phyloP scores from a whole-genome alignment of 1,140 invertebrate species.

The Ooceraea biroi region DNA sequence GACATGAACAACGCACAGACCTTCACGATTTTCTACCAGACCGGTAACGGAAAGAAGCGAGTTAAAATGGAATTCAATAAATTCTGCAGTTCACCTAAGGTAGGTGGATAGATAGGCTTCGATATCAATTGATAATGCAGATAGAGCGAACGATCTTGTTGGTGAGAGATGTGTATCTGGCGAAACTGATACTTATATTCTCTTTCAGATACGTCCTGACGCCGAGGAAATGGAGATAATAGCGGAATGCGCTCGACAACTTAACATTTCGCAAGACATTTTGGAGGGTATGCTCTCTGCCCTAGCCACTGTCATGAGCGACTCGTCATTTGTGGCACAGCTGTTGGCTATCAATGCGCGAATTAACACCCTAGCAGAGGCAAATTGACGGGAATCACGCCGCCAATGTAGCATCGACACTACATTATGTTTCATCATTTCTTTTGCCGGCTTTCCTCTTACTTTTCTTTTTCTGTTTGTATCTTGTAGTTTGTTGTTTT shows the following conservation, averaged over 20 bases:
- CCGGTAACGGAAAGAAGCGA: slow-evolving; percentile 89
- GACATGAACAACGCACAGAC: slow-evolving; percentile 87
- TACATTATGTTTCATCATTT: slow-evolving; percentile 76
- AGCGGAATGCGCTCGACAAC: slow-evolving; percentile 90
- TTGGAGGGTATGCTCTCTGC: slow-evolving; percentile 88
- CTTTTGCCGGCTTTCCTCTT: slow-evolving; percentile 82
- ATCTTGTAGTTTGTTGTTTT: background rate
- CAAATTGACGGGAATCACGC: slow-evolving; percentile 87
- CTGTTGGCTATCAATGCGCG: slow-evolving; percentile 90
- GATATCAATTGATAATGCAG: slow-evolving; percentile 19
- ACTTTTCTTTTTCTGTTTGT: slow-evolving; percentile 79
- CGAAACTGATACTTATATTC: background rate
- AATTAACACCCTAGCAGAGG: slow-evolving; percentile 91
- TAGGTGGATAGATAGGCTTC: slow-evolving; percentile 79
- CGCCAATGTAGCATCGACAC: slow-evolving; percentile 70
- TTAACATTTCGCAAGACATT: slow-evolving; percentile 88
- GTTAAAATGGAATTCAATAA: slow-evolving; percentile 90
- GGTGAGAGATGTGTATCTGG: background rate
- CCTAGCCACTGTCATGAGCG: slow-evolving; percentile 90
- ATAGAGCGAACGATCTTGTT: background rate
- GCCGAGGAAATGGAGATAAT: slow-evolving; percentile 87
- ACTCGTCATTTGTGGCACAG: slow-evolving; percentile 91
- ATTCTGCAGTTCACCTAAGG: slow-evolving; percentile 89
- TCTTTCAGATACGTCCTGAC: slow-evolving; percentile 87
- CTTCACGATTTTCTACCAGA: slow-evolving; percentile 93